Conservation (phyloP, 2,797 vertebrate genomes). For the Cynopterus sphinx region DNA sequence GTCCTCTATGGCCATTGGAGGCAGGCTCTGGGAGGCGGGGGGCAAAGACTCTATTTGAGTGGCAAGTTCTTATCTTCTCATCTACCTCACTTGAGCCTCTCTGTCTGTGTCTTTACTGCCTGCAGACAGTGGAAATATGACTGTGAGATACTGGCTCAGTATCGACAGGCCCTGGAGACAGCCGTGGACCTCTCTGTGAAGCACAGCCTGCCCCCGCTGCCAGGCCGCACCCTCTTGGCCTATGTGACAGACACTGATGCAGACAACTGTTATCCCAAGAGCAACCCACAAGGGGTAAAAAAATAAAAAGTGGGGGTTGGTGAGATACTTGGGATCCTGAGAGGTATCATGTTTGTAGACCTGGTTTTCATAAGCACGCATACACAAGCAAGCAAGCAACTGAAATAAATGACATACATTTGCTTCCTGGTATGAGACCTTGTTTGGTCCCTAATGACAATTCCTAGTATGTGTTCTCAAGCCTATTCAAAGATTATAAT, state of each 20-base stretch:
- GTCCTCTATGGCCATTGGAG: neutral
- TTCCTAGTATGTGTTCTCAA: neutral
- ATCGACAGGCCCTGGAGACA: slow-evolving; percentile 88
- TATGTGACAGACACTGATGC: slow-evolving; percentile 47
- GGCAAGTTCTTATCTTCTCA: neutral
- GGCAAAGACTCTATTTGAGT: neutral
- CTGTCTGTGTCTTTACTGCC: slow-evolving; percentile 15
- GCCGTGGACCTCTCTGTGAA: slow-evolving; percentile 89
- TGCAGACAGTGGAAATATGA: slow-evolving; percentile 71
- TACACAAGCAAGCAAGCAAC: neutral
- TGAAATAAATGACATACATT: neutral
- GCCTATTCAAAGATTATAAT: neutral
- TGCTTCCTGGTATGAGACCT: neutral
- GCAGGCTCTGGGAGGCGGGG: neutral
- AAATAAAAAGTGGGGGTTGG: neutral
- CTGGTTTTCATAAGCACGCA: neutral
- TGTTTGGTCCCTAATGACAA: neutral
- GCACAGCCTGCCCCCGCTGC: slow-evolving; percentile 90
- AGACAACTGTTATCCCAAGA: slow-evolving; percentile 55
- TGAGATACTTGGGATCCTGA: neutral
- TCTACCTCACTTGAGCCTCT: neutral
- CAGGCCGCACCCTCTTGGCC: slow-evolving; percentile 88
- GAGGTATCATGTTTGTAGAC: neutral
- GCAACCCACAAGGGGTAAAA: slow-evolving; percentile 66
- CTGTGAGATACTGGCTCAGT: slow-evolving; percentile 84